Conservation (phyloP, 2,797 vertebrate species). For the Eurystomus glaucurus region DNA sequence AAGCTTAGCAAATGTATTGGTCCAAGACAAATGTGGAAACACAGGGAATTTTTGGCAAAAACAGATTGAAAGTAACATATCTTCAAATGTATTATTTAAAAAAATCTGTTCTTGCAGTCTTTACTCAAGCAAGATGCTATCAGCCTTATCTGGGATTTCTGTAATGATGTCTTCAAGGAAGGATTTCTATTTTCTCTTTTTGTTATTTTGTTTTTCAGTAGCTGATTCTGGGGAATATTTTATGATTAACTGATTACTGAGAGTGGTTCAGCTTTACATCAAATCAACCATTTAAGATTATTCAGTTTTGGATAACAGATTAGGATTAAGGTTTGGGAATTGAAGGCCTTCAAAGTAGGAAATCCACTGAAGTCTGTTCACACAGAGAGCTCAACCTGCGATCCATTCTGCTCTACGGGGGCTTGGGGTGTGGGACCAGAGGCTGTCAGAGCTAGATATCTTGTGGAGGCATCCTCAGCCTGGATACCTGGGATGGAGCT, state of each 20-base stretch:
- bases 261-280: not conserved
- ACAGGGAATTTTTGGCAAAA: not conserved
- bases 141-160: not conserved
- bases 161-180: not conserved
- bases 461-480: fast-evolving
- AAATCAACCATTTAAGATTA: not conserved
- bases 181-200: not conserved
- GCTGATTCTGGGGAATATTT: not conserved
- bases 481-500: not conserved
- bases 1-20: not conserved
- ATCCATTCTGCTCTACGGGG: not conserved
- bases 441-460: not conserved
- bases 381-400: not conserved
- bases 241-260: not conserved
- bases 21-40: not conserved
- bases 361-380: not conserved
- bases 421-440: fast-evolving
- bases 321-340: not conserved
- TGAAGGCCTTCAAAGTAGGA: not conserved
- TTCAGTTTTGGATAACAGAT: not conserved
- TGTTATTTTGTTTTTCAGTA: not conserved
- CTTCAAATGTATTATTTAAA: not conserved
- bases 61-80: not conserved
- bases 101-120: not conserved
- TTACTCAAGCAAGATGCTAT: not conserved